Evolutionary conservation across 2,797 vertebrate genomes (phyloP).

Genomic region (Centropyge bicolor): DNA sequence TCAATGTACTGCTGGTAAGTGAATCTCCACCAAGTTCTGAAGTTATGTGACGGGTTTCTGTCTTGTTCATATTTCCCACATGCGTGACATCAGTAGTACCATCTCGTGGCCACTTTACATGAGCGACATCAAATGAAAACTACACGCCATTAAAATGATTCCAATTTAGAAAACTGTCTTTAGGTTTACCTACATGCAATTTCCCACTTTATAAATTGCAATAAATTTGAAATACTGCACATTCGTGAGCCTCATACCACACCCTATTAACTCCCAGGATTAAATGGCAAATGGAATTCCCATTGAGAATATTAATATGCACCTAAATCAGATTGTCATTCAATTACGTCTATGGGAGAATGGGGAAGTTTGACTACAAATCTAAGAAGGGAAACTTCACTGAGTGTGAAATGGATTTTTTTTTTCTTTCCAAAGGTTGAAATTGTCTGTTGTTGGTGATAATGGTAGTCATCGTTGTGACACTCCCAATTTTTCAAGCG

Average conservation of each 20-base stretch:
- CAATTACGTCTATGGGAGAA: constrained; percentile 55
- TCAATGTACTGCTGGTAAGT: constrained; percentile 34
- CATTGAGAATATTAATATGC: constrained; percentile 66
- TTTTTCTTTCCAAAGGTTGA: constrained; percentile 9
- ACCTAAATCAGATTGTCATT: constrained; percentile 71
- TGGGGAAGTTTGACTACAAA: constrained; percentile 60
- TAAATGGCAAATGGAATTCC: constrained; percentile 67
- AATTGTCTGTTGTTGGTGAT: constrained; percentile 23
- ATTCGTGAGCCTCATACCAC: constrained; percentile 43
- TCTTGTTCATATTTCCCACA: constrained; percentile 3
- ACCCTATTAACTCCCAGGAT: constrained; percentile 66
- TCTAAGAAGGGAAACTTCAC: constrained; percentile 49
- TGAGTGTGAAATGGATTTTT: constrained; percentile 50
- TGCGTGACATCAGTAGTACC: background rate
- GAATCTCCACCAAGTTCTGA: constrained; percentile 22
- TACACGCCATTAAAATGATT: constrained; percentile 13
- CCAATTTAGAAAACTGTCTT: constrained; percentile 26
- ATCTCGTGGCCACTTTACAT: background rate
- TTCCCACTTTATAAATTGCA: constrained; percentile 46
- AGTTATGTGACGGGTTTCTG: constrained; percentile 10
- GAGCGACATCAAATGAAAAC: constrained; percentile 6
- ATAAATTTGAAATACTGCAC: constrained; percentile 51
- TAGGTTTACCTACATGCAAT: constrained; percentile 28
- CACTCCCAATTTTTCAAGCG: constrained; percentile 5
- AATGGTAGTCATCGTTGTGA: constrained; percentile 5